Conservation (phyloP, 30 jellyfish, hydroid and myxozoan species). For the Hydra vulgaris region DNA sequence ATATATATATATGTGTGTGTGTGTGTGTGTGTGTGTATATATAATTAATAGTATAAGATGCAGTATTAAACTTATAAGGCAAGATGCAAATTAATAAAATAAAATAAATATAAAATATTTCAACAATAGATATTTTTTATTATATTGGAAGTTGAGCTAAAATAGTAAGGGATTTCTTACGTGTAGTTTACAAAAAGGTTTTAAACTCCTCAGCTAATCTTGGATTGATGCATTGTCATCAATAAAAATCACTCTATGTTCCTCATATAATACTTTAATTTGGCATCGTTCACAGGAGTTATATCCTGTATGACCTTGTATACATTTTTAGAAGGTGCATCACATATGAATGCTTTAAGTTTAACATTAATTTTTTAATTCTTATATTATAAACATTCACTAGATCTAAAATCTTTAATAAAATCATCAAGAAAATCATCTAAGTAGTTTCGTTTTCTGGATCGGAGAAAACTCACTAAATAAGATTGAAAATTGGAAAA, state of each 20-base stretch:
- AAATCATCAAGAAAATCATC: constrained; percentile 4
- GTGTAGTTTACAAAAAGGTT: background rate
- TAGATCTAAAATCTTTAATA: background rate
- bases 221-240: background rate
- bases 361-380: background rate
- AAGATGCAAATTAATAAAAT: too few relatives aligned
- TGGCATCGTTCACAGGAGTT: constrained; percentile 46
- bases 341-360: constrained; percentile 9
- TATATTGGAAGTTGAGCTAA: too few relatives aligned
- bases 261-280: constrained; percentile 7
- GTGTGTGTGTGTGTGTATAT: too few relatives aligned
- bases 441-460: background rate
- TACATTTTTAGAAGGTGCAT: constrained; percentile 48
- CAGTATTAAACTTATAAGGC: too few relatives aligned
- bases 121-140: too few relatives aligned
- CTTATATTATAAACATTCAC: background rate
- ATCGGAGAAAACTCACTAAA: too few relatives aligned
- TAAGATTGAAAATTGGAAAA: too few relatives aligned
- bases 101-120: too few relatives aligned
- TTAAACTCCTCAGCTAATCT: background rate
- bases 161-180: too few relatives aligned
- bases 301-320: constrained; percentile 20
- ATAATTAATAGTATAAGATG: too few relatives aligned
- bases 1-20: too few relatives aligned
- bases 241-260: background rate